Evolutionary conservation across 2,113 vertebrate genomes (phyloP).

Genomic region (Lucifuga dentata): DNA sequence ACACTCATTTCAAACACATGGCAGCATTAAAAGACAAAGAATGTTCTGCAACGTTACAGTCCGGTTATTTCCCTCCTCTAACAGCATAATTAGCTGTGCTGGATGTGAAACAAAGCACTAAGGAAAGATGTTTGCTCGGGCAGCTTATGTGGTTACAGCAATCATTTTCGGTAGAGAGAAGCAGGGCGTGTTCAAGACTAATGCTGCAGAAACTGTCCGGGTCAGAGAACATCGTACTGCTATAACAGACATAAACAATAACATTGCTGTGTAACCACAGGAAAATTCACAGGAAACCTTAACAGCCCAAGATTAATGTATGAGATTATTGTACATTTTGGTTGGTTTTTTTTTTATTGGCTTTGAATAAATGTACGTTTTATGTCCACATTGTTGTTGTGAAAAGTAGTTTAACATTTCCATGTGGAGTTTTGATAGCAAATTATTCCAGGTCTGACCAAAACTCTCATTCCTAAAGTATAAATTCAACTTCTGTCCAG

Average conservation of each 20-base stretch:
- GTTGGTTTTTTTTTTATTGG: slow-evolving; percentile 35
- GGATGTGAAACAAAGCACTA: slow-evolving; percentile 52
- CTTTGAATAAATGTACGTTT: not conserved
- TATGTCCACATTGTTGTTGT: no score
- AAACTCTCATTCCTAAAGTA: no score
- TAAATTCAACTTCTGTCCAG: no score
- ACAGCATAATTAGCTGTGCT: slow-evolving; percentile 49
- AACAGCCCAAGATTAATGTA: slow-evolving; percentile 29
- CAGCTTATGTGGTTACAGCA: slow-evolving; percentile 39
- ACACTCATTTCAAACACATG: slow-evolving; percentile 51
- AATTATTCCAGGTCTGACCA: no score
- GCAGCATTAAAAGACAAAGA: slow-evolving; percentile 26
- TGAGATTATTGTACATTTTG: slow-evolving; percentile 29
- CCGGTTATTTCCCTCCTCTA: slow-evolving; percentile 59
- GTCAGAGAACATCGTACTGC: slow-evolving; percentile 43
- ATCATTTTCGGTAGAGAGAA: slow-evolving; percentile 36
- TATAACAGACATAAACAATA: slow-evolving; percentile 64
- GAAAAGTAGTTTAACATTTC: no score
- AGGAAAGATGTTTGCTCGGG: slow-evolving; percentile 56
- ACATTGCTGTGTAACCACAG: slow-evolving; percentile 47
- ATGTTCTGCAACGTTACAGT: slow-evolving; percentile 27
- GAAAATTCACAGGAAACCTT: slow-evolving; percentile 50
- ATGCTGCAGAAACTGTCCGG: slow-evolving; percentile 3
- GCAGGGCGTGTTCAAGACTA: slow-evolving; percentile 24
- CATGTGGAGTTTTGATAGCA: no score